These are phyloP conservation scores for Propsilocerus akamusi DNA, from an alignment of 1,140 invertebrate genomes.

Conservation along the genomic window DNA sequence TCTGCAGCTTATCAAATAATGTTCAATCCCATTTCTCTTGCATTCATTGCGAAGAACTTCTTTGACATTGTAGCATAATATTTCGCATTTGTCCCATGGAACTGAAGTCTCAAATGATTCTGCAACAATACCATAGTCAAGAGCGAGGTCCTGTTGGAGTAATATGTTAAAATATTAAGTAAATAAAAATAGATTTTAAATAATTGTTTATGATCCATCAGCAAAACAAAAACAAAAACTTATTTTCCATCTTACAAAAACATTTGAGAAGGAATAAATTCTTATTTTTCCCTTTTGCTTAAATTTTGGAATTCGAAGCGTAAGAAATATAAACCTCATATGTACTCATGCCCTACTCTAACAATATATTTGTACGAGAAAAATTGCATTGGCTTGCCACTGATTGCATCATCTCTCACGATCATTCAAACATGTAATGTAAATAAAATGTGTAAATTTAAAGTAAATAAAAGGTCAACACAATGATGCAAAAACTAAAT, in stretches of 20 bases:
- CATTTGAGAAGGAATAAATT: background rate
- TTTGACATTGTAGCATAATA: slow-evolving; percentile 80
- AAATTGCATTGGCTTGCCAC: no score
- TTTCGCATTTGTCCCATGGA: slow-evolving; percentile 79
- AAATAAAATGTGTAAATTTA: no score
- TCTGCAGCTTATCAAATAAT: slow-evolving; percentile 42
- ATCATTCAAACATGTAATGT: no score
- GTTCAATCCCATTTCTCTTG: slow-evolving; percentile 28
- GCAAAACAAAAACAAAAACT: background rate
- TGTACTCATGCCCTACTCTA: no score
- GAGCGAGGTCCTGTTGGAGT: slow-evolving; percentile 60
- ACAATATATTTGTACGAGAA: no score
- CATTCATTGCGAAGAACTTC: slow-evolving; percentile 39
- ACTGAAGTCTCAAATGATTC: slow-evolving; percentile 98
- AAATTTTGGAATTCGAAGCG: no score
- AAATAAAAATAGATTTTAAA: background rate
- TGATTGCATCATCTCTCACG: no score
- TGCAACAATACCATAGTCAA: slow-evolving; percentile 75
- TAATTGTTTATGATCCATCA: slow-evolving; percentile 1
- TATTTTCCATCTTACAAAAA: background rate
- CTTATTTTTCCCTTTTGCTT: no score
- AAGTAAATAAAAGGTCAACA: no score
- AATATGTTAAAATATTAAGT: background rate
- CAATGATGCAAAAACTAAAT: no score
- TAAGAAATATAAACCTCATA: no score